phyloP scores from a whole-genome alignment of 2,113 vertebrate genomes.

The Columba janthina region DNA sequence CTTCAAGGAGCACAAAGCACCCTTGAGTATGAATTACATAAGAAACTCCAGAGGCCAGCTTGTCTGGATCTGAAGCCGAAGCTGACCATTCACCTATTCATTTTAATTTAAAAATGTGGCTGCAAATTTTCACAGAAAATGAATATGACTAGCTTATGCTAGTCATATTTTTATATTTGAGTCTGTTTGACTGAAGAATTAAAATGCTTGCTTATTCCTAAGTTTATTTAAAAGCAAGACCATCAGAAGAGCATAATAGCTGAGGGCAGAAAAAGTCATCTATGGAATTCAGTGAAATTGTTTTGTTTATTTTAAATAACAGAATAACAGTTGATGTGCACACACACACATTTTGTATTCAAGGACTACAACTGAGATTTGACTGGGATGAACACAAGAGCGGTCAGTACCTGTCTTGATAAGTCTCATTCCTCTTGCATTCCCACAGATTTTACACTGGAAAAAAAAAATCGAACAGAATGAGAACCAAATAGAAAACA shows the following conservation, averaged over 20 bases:
- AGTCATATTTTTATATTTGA: neutral
- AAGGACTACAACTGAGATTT: neutral
- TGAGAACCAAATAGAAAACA: neutral
- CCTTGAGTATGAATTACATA: neutral
- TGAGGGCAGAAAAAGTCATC: neutral
- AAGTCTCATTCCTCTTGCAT: neutral
- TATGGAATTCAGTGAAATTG: neutral
- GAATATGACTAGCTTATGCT: neutral
- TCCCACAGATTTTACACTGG: neutral
- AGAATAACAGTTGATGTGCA: neutral
- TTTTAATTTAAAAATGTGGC: neutral
- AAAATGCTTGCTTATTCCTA: neutral
- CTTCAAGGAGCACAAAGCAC: neutral
- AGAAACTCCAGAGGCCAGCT: neutral
- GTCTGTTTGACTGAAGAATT: neutral
- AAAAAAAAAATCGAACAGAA: neutral
- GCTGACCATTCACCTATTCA: neutral
- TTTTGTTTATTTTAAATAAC: neutral
- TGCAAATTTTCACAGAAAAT: neutral
- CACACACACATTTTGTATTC: neutral
- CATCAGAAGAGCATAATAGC: neutral
- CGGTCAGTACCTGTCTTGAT: neutral
- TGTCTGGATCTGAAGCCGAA: neutral
- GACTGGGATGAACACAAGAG: neutral
- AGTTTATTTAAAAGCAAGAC: neutral